These are phyloP conservation scores for Lamprotornis superbus DNA, from an alignment of 2,113 vertebrate species.

Conservation along the genomic window DNA sequence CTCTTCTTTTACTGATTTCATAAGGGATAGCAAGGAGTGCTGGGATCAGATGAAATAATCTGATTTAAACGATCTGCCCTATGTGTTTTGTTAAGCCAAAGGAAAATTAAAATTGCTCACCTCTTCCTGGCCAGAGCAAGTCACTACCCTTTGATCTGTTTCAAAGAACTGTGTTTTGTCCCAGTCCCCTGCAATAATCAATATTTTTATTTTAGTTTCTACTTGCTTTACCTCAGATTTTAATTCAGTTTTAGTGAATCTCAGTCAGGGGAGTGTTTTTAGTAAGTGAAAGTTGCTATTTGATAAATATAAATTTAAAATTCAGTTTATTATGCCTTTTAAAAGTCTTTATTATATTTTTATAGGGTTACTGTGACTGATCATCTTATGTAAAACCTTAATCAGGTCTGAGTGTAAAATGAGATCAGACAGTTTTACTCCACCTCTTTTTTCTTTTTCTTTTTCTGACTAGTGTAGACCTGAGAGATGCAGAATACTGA, in stretches of 20 bases:
- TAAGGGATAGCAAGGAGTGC: background rate
- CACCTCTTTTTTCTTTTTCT: background rate
- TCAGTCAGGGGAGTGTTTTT: background rate
- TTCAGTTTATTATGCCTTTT: background rate
- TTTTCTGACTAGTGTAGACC: background rate
- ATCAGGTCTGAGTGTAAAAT: background rate
- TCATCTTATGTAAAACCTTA: slow-evolving; percentile 10
- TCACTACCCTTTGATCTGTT: background rate
- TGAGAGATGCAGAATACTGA: background rate
- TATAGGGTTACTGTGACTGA: background rate
- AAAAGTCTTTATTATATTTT: background rate
- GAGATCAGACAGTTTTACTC: background rate
- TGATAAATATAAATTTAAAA: background rate
- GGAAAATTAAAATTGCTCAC: background rate
- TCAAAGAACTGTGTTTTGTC: background rate
- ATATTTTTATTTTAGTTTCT: background rate
- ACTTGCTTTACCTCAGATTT: background rate
- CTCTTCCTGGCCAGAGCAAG: background rate
- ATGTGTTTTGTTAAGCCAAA: background rate
- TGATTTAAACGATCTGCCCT: background rate
- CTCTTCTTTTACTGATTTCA: background rate
- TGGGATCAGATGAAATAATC: background rate
- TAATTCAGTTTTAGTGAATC: background rate
- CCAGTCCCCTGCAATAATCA: background rate
- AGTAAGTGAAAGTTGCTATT: background rate